Evolutionary conservation across 1,140 invertebrate species (phyloP), one percentile per base, ranked within the genome.

Genomic region (Bombus terrestris): DNA sequence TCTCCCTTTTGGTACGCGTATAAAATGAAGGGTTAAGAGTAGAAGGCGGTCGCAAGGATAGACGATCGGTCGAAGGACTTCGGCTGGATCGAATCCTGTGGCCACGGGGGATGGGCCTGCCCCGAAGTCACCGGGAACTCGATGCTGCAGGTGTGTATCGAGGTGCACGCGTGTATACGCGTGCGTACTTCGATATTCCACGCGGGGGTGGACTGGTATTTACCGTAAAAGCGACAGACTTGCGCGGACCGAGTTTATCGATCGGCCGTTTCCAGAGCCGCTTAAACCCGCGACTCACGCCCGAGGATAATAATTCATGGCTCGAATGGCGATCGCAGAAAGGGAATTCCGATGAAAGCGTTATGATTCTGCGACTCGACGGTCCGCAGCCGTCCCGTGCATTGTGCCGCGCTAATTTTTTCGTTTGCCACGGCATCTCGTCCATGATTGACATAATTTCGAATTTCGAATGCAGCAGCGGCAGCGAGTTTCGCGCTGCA

Each of bases 291-390:
- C 90, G 84, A 91, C 88, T 91, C 90, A 90, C 88, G 90, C 88
- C 90, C 90, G 90, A 91, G 81, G 72, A 91, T 91, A 91, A 91
- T 91, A 90, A 90, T 90, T 90, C 89, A 90, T 90, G 83, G 81
- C 69, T 90, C 69, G 79, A 89, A 90, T 89, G 81, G 88, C 89
- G 89, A 89, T 86, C 78, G 47, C 71, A 82, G 57, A 75, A 90
- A 84, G 62, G 85, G 81, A 87, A 90, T 87, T 90, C 72, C 81
- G 76, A 88, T 88, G 74, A 73, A 80, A 90, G 64, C 88, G 72
- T 76, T 75, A 81, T 79, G 76, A 89, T 86, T 76, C n/a, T 32
- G n/a, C 35, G 12, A 22, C 18, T 77, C 15, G 10, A 1, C 2
- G 28, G 6, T 12, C 9, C 10, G 3, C 22, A 2, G 12, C 3